Base-by-base conservation (phyloP, 2,888 invertebrate species). In the Palloptera scutellata region DNA sequence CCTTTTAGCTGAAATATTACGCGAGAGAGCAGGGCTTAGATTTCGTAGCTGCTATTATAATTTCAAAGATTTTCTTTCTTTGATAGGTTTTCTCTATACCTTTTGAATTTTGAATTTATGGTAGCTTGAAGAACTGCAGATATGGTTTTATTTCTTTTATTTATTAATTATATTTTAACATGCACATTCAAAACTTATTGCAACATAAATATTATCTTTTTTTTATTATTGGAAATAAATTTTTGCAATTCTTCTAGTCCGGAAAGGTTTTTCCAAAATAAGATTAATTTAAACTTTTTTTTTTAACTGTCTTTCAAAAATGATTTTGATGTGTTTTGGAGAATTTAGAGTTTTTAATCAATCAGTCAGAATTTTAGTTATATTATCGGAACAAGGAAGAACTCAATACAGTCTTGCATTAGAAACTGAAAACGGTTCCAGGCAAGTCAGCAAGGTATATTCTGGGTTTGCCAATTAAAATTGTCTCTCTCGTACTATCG, bases 111-210 rank as follows among this genome's bases (percentile, higher is more conserved):
- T 55, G 58, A 61, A 59, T 48, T 63, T 55, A n/a, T n/a, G n/a
- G n/a, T n/a, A 45, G 43, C 43, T 58, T 13, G 61, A 60, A 65
- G 62, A 60, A 55, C 55, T 61, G 57, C 57, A 61, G n/a, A 41
- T 57, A n/a, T n/a, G n/a, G n/a, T n/a, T n/a, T 17, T 61, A 52
- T 17, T 51, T 58, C 13, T 43, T 17, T 89, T 17, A 19, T 17
- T 15, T 57, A n/a, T n/a, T n/a, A n/a, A n/a, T 30, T 30, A 30
- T 30, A 30, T 6, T 30, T 30, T 30, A 30, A 30, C 30, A 30
- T 30, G 30, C 6, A 30, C 6, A 30, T 30, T 30, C 30, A 30
- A 30, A 4, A 30, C 30, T 30, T 30, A 30, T 64, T 64, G 8
- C 1, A 30, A 12, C n/a, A n/a, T n/a, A n/a, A n/a, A n/a, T n/a